Evolutionary conservation across 2,797 vertebrate species (phyloP), one percentile per base, ranked within the genome.

Genomic region (Bryconaethiops microstoma): DNA sequence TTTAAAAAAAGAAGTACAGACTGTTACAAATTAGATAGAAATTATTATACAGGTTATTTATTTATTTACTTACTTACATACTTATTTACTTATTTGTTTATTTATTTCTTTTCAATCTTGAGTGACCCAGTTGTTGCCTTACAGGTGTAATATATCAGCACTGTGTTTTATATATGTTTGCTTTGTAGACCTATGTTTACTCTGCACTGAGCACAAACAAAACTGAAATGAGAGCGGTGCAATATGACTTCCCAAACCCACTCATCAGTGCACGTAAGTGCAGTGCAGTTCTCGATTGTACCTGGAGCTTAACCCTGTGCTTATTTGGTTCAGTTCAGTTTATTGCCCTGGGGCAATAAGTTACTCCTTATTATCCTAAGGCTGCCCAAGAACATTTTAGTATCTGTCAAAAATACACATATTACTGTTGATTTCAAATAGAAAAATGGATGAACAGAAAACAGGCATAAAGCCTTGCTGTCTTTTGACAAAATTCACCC

Each of bases 171-270:
- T 72, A 25, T 82, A 76, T 57, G 84, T 9, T 65, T 79, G 74
- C 78, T 77, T 52, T 77, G 60, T 76, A 74, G 80, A 64, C 68
- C 78, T 82, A n/a, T 81, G 80, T 83, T 83, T 83, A 65, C 69
- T 76, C n/a, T 57, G n/a, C 55, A 75, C 76, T 55, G 72, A 73
- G 74, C 75, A 82, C 82, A 76, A 85, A 52, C 82, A 77, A 84
- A 85, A 86, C 55, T 82, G 59, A 29, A 74, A 86, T 74, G 59
- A 60, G 76, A 84, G 29, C 45, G 76, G 84, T 88, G 88, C 81
- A 84, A 86, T 88, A 85, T 79, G 9, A 17, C 7, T 7, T 35
- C 0, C 17, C 17, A 40, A 10, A 19, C 29, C 63, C 39, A 2
- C 39, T 29, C 25, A 19, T 40, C 29, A 40, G 7, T 40, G 17